Evolutionary conservation across 1,140 invertebrate genomes (phyloP), one percentile per base, ranked within the genome.

Genomic region (Cotesia chilonis): DNA sequence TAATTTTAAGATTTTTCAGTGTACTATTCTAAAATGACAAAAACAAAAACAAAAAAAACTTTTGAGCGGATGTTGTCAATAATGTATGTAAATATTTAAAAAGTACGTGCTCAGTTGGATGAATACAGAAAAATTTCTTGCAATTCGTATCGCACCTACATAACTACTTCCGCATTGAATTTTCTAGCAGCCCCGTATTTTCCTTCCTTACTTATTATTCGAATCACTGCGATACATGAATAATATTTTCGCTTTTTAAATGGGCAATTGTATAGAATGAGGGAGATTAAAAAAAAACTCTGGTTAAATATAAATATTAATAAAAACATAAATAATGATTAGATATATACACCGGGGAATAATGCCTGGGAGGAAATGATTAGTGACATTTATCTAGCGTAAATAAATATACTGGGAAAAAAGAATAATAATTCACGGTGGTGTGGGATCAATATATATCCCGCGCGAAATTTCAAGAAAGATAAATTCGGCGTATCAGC

Each of bases 1-100:
- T 28, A 28, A 28, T 28, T 28, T 28, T 28, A 2, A 28, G 3
- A 28, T 28, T 28, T 28, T 28, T 28, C 3, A 28, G 28, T 2
- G 28, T 28, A 28, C 28, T 28, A 1, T 28, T 28, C 1, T 28
- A 28, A 28, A 28, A 28, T 28, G 1, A 28, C 28, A 28, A 28
- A 28, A 28, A 28, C 28, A 28, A 28, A 28, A 28, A 28, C 17
- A 17, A 17, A 17, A 28, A 28, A 28, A 28, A 28, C 28, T 28
- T 28, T 28, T 28, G 28, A 28, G 28, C 28, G 28, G 52, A 54
- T 57, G 59, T 68, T 68, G 55, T 69, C 54, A 57, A 37, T 69
- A 55, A 69, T 69, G 20, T 69, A 69, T 69, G 68, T 55, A 57
- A 57, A 69, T 69, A 69, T 69, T 69, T 69, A 69, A 57, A 37